Conservation (phyloP, 1,140 invertebrate species). For the Diorhabda carinulata region DNA sequence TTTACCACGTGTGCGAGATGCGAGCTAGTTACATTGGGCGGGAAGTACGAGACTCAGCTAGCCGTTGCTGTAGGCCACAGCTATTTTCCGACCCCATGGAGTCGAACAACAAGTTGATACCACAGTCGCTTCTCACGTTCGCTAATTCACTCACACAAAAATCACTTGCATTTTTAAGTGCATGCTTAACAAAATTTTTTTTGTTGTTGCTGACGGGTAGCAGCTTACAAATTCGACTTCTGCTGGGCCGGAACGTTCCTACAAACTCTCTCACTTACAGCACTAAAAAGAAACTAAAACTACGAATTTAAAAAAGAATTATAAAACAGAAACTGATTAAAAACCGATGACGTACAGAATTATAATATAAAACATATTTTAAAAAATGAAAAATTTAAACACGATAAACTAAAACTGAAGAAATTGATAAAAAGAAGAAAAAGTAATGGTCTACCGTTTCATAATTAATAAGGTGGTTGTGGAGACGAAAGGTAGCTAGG, state of each 20-base stretch:
- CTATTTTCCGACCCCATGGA: constrained; percentile 46
- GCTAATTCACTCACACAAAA: neutral
- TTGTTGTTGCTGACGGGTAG: constrained; percentile 33
- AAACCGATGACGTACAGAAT: constrained; percentile 4
- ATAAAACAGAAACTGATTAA: constrained; percentile 5
- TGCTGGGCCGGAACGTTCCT: constrained; percentile 44
- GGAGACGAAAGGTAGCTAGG: constrained; percentile 30
- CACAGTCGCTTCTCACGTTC: constrained; percentile 23
- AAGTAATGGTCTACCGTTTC: constrained; percentile 18
- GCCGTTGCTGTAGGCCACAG: constrained; percentile 63
- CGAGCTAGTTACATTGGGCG: constrained; percentile 34
- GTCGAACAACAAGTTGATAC: constrained; percentile 42
- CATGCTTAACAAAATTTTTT: constrained; percentile 24
- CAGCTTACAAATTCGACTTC: constrained; percentile 45
- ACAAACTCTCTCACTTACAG: constrained; percentile 46
- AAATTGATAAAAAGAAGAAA: constrained; percentile 8
- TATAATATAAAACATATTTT: constrained; percentile 4
- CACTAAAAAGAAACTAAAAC: constrained; percentile 32
- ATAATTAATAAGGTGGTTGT: constrained; percentile 11
- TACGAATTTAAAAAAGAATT: constrained; percentile 14
- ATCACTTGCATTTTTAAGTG: neutral
- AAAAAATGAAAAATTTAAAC: constrained; percentile 19
- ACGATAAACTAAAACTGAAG: constrained; percentile 11
- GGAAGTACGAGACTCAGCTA: constrained; percentile 58
- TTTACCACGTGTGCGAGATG: constrained; percentile 5